Evolutionary conservation across 2,113 vertebrate species (phyloP).

Genomic region (Genyomyrus donnyi): DNA sequence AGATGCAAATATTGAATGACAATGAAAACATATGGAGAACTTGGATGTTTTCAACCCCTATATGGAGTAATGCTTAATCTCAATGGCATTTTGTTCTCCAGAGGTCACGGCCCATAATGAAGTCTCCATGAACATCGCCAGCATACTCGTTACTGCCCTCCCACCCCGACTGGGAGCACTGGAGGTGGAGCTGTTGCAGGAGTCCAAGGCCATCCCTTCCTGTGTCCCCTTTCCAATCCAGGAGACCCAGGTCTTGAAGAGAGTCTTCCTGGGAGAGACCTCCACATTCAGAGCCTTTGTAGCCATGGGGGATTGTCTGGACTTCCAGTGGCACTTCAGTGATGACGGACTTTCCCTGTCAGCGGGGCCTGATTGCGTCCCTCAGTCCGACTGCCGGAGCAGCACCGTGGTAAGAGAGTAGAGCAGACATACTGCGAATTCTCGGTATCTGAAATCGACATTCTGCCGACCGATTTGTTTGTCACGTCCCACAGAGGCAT

Average conservation of each 20-base stretch:
- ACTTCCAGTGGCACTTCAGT: conserved; percentile 29
- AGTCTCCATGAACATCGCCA: conserved; percentile 19
- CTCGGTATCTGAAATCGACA: too few species aligned
- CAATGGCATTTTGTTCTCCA: conserved; percentile 7
- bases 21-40: not conserved
- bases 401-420: conserved; percentile 27
- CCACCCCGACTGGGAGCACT: conserved; percentile 18
- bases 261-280: conserved; percentile 26
- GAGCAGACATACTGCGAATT: not conserved
- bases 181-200: conserved; percentile 29
- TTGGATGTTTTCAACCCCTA: not conserved
- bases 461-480: not conserved
- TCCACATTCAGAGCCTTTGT: conserved; percentile 26
- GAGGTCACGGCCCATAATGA: conserved; percentile 24
- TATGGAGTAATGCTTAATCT: not conserved
- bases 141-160: conserved; percentile 18
- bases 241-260: conserved; percentile 5
- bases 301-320: conserved; percentile 11
- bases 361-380: not conserved
- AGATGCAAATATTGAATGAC: not conserved
- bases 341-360: conserved; percentile 12
- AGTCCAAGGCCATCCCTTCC: conserved; percentile 21
- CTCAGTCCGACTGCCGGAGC: conserved; percentile 16
- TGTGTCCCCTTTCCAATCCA: conserved; percentile 24
- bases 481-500: conserved; percentile 24